Evolutionary conservation across 2,797 vertebrate genomes (phyloP).

Genomic region (Myotis findleyi): DNA sequence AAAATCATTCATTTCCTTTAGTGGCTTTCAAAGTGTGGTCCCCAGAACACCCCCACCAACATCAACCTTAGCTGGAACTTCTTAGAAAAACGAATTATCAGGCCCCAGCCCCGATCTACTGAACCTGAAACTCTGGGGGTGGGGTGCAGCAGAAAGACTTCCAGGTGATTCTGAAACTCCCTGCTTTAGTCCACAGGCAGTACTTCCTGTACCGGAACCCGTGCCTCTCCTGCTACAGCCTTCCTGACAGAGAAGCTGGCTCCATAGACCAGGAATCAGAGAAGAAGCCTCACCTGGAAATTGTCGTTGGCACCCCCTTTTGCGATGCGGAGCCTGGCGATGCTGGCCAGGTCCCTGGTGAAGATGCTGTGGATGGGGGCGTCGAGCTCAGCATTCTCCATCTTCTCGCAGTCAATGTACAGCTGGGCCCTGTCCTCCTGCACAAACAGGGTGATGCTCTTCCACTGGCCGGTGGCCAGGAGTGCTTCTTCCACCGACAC

Average conservation of each 20-base stretch:
- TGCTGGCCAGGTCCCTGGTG: constrained; percentile 91
- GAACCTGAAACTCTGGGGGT: not conserved
- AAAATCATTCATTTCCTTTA: constrained; percentile 23
- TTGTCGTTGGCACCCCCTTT: constrained; percentile 94
- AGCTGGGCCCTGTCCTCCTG: constrained; percentile 96
- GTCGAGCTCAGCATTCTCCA: constrained; percentile 94
- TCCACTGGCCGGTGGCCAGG: constrained; percentile 95
- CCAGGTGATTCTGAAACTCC: not conserved
- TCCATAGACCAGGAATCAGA: not conserved
- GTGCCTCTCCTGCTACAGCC: not conserved
- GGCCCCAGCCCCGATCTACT: not conserved
- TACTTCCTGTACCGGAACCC: not conserved
- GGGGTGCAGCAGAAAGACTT: not conserved
- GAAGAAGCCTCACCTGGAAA: constrained; percentile 92
- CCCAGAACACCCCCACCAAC: not conserved
- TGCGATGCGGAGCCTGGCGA: constrained; percentile 92
- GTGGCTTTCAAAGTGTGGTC: not conserved
- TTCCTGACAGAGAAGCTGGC: not conserved
- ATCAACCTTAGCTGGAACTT: not conserved
- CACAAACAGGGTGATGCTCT: constrained; percentile 97
- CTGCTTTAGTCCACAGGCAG: not conserved
- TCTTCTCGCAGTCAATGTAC: constrained; percentile 96
- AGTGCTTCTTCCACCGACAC: constrained; percentile 95
- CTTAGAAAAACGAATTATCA: constrained; percentile 13
- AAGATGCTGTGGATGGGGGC: constrained; percentile 94